Base-by-base conservation (phyloP, 1,140 invertebrate species). In the Maconellicoccus hirsutus region DNA sequence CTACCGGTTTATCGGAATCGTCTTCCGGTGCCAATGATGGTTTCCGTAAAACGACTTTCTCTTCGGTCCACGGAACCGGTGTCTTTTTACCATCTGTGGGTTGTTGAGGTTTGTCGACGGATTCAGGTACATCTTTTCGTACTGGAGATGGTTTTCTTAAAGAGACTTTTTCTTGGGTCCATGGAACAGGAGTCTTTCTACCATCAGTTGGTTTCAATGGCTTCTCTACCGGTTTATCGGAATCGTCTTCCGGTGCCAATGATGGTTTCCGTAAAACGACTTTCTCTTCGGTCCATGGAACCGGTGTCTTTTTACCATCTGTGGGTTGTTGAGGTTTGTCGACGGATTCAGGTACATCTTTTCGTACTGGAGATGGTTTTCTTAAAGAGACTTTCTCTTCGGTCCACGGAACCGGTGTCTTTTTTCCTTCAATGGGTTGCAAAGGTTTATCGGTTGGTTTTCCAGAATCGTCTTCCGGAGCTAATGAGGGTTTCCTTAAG, bases 161-260 rank as follows among this genome's bases (percentile, higher is more conserved):
- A 10, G 76, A 73, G 26, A 83, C 77, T 73, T 77, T 77, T 77
- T 84, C 81, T 73, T 83, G 76, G 0, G 77, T 82, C 82, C 82
- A 83, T 4, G 82, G 81, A 1, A 61, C 38, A 0, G 10, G 4
- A 16, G 10, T 19, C n/a, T 52, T 52, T 52, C 3, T 16, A 16
- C n/a, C n/a, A 52, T 52, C 42, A 52, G 42, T 16, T 52, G 61
- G n/a, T n/a, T n/a, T n/a, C n/a, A n/a, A n/a, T n/a, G n/a, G n/a
- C n/a, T n/a, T n/a, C n/a, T n/a, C n/a, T n/a, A n/a, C n/a, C n/a
- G n/a, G n/a, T n/a, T n/a, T n/a, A n/a, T n/a, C n/a, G n/a, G n/a
- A n/a, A n/a, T n/a, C n/a, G n/a, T n/a, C 75, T 71, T 79, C 77
- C 16, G 77, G 76, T 19, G 78, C 76, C 1, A 72, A 75, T 0